Evolutionary conservation across 2,113 vertebrate genomes (phyloP).

Genomic region (Prionailurus bengalensis): DNA sequence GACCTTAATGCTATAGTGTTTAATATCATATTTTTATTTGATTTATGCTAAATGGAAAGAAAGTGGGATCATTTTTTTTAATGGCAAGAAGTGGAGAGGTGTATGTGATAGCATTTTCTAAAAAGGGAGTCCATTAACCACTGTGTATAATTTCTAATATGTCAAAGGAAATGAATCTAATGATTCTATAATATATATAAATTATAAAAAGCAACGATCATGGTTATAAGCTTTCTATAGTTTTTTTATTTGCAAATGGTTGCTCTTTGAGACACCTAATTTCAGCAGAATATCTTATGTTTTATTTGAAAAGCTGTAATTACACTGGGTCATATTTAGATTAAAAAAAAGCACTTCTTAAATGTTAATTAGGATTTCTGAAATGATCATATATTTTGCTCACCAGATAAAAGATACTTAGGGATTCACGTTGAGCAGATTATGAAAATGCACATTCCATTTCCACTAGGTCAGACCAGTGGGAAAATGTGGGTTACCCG

Average conservation of each 20-base stretch:
- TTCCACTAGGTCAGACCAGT: background rate
- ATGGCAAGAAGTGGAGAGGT: background rate
- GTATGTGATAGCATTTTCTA: conserved; percentile 5
- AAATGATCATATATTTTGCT: background rate
- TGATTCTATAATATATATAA: background rate
- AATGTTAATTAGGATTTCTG: background rate
- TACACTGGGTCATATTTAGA: background rate
- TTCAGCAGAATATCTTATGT: background rate
- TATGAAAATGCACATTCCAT: background rate
- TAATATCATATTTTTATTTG: background rate
- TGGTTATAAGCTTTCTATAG: background rate
- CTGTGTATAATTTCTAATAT: background rate
- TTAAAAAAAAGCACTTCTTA: background rate
- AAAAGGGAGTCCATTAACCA: background rate
- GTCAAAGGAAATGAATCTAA: background rate
- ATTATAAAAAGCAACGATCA: background rate
- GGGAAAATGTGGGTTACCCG: background rate
- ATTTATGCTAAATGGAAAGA: conserved; percentile 35
- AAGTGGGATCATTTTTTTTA: background rate
- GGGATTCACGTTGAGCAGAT: background rate
- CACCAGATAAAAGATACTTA: background rate
- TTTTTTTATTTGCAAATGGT: background rate
- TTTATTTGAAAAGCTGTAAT: background rate
- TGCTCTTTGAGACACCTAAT: background rate
- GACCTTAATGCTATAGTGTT: background rate